Evolutionary conservation across 2,888 invertebrate genomes (phyloP), one percentile per base, ranked within the genome.

Genomic region (Polyploca ridens): DNA sequence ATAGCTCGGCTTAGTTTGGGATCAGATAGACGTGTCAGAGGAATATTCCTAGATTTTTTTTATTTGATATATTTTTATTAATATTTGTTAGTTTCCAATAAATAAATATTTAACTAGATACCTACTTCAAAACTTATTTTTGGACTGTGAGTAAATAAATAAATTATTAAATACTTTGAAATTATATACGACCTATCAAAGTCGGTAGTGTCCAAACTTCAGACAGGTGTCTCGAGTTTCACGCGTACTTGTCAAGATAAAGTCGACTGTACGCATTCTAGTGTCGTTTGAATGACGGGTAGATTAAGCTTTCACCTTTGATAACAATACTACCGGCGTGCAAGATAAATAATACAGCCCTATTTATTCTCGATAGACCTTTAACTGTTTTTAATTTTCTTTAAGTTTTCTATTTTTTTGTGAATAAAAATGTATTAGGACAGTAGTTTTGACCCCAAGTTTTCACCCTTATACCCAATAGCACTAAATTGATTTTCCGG

Each of bases 191-290:
- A 67, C 64, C 73, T 65, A 69, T 63, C 64, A 63, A 69, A 71
- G 65, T 74, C 69, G 38, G 59, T 67, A 58, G 70, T 66, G 72
- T 76, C 74, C 67, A 70, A 78, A 74, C 68, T 77, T 76, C 78
- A 75, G 75, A 78, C 81, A 82, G 76, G 74, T 73, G 75, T 80
- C 77, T 69, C 68, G 77, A 83, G 74, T 82, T 80, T 66, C 63
- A 69, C 70, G 70, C 72, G 72, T 70, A 72, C 76, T 79, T 79
- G 81, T 79, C 82, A 79, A 80, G 83, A 82, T 81, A 82, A 80
- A 77, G 75, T 78, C 69, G 72, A 75, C 70, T 74, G 4, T 41
- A 71, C 70, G 70, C 66, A 71, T 64, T 76, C 71, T 66, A 62
- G 58, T 66, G 61, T 68, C 63, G 65, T 70, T 77, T 75, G 73